phyloP scores from a whole-genome alignment of 2,888 invertebrate species.

The Opisthograptis luteolata region DNA sequence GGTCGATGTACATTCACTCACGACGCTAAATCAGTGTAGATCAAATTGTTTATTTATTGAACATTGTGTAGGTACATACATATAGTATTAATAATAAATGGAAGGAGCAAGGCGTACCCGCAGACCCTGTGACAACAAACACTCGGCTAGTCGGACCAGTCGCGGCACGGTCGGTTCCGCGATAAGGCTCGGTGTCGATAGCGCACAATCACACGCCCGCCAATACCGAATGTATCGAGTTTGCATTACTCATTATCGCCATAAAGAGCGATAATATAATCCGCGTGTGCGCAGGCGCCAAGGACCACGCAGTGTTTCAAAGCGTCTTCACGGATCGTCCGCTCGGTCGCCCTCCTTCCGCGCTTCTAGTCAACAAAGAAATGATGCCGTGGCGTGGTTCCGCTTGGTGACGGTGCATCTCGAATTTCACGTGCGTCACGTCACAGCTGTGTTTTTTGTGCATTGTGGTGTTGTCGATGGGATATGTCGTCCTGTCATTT shows the following conservation, averaged over 20 bases:
- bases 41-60: slow-evolving; percentile 69
- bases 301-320: slow-evolving; percentile 38
- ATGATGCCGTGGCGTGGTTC: slow-evolving; percentile 44
- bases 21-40: slow-evolving; percentile 50
- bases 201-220: slow-evolving; percentile 53
- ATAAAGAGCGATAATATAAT: slow-evolving; percentile 71
- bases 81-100: slow-evolving; percentile 57
- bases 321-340: slow-evolving; percentile 34
- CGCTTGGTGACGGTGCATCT: slow-evolving; percentile 56
- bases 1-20: slow-evolving; percentile 42
- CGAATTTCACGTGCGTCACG: slow-evolving; percentile 44
- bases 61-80: slow-evolving; percentile 65
- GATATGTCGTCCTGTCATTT: slow-evolving; percentile 65
- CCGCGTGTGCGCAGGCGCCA: slow-evolving; percentile 56
- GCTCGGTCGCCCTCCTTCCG: slow-evolving; percentile 45
- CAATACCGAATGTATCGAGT: slow-evolving; percentile 61
- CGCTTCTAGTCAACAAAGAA: slow-evolving; percentile 8
- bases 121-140: slow-evolving; percentile 55
- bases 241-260: slow-evolving; percentile 71
- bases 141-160: slow-evolving; percentile 56
- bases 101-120: slow-evolving; percentile 57
- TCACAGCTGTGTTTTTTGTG: slow-evolving; percentile 46
- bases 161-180: slow-evolving; percentile 58
- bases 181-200: slow-evolving; percentile 65
- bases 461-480: slow-evolving; percentile 51